These are phyloP conservation scores for Theropithecus gelada DNA, from an alignment of 2,113 vertebrate genomes.

Conservation along the genomic window DNA sequence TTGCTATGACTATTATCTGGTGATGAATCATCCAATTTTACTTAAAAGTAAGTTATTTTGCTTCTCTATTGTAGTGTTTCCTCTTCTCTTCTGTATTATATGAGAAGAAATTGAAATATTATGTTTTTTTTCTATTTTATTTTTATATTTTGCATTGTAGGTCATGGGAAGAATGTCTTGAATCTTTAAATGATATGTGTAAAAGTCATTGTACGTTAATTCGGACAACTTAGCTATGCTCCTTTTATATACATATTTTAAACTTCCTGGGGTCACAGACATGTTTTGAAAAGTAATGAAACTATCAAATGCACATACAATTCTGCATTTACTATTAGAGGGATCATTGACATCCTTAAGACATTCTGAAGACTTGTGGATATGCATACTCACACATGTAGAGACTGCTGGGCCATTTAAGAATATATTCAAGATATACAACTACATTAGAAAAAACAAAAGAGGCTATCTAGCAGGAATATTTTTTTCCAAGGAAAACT, in stretches of 20 bases:
- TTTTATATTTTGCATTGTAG: neutral
- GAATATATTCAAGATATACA: neutral
- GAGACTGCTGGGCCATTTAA: neutral
- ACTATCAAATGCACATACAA: neutral
- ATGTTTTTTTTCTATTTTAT: neutral
- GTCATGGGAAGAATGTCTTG: neutral
- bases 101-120: neutral
- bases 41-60: neutral
- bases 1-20: neutral
- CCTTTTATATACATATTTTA: neutral
- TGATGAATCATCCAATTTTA: neutral
- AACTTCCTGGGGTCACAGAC: neutral
- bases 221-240: neutral
- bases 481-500: neutral
- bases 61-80: neutral
- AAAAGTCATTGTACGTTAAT: neutral
- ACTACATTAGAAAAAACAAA: neutral
- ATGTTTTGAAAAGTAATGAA: neutral
- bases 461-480: neutral
- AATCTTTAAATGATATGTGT: neutral
- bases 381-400: too few species aligned
- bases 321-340: neutral
- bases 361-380: neutral
- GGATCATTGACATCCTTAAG: neutral
- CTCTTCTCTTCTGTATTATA: neutral